A percentile compares a stretch with the other conserved stretches of the same genome.
Conservation (phyloP, 2,113 vertebrate species). For the Syrrhaptes paradoxus region DNA sequence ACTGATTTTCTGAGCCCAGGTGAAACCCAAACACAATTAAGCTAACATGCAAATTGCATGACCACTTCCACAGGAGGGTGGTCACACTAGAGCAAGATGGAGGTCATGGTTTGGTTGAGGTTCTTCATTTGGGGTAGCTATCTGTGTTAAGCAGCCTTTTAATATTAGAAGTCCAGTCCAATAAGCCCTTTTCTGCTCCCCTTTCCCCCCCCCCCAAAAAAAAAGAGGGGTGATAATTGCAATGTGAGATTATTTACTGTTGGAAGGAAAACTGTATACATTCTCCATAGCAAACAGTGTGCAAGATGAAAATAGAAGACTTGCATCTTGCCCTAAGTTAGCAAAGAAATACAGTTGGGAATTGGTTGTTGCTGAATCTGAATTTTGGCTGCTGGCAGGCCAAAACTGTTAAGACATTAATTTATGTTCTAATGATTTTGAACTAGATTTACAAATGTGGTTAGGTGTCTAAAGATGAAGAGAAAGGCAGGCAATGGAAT, state of each 20-base stretch:
- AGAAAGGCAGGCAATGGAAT: not conserved
- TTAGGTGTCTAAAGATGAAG: not conserved
- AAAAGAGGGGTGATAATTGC: not conserved
- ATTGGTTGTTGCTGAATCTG: not conserved
- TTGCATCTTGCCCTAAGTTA: not conserved
- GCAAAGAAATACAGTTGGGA: not conserved
- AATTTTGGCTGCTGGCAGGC: not conserved
- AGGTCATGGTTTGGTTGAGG: conserved; percentile 49
- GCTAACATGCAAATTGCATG: conserved; percentile 41
- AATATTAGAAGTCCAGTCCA: not conserved
- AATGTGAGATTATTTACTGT: not conserved
- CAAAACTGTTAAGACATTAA: not conserved
- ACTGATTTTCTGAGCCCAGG: conserved; percentile 49
- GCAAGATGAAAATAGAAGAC: not conserved
- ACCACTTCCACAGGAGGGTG: conserved; percentile 52
- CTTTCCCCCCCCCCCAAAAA: too few relatives aligned
- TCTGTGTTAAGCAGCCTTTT: conserved; percentile 48
- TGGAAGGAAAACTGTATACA: not conserved
- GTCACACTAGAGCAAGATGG: conserved; percentile 47
- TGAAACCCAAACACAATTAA: conserved; percentile 49
- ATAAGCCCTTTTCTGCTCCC: not conserved
- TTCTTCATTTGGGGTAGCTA: not conserved
- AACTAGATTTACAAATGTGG: not conserved
- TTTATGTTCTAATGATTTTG: not conserved
- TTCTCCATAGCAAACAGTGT: not conserved